Conservation (phyloP, 1,140 invertebrate genomes). For the Eulimnadia texana region DNA sequence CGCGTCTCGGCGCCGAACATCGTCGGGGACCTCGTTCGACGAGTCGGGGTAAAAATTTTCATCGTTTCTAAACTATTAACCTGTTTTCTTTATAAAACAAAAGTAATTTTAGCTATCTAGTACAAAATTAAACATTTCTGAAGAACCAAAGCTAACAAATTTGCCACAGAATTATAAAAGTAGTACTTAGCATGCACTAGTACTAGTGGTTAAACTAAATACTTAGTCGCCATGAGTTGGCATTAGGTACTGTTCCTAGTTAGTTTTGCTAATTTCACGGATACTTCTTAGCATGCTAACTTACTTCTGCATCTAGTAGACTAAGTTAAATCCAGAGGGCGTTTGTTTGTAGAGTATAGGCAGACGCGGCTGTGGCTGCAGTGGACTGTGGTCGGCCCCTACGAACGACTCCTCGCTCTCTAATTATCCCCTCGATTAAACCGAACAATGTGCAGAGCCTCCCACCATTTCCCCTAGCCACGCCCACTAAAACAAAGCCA, state of each 20-base stretch:
- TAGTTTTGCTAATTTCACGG: too few relatives aligned
- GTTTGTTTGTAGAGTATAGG: not conserved
- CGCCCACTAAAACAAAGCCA: too few relatives aligned
- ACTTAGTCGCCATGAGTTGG: too few relatives aligned
- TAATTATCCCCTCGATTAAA: not conserved
- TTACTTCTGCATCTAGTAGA: not conserved
- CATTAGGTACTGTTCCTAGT: too few relatives aligned
- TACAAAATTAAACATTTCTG: not conserved
- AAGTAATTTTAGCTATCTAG: too few relatives aligned
- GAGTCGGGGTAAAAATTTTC: slow-evolving; percentile 53
- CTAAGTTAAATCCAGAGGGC: not conserved
- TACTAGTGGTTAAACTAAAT: too few relatives aligned
- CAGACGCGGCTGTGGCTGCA: not conserved
- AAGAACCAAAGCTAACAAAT: not conserved
- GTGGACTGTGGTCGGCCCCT: not conserved
- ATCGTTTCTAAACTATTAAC: not conserved
- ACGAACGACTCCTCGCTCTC: not conserved
- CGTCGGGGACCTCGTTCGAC: slow-evolving; percentile 79
- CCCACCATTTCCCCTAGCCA: not conserved
- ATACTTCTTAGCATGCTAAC: not conserved
- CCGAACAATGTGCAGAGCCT: too few relatives aligned
- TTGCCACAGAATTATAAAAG: too few relatives aligned
- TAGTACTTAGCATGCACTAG: too few relatives aligned
- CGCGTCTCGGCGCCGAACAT: slow-evolving; percentile 82
- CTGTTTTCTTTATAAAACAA: slow-evolving; percentile 7